These are phyloP conservation scores for Orthonychiurus folsomi DNA, from an alignment of 2,888 invertebrate genomes.

Conservation along the genomic window DNA sequence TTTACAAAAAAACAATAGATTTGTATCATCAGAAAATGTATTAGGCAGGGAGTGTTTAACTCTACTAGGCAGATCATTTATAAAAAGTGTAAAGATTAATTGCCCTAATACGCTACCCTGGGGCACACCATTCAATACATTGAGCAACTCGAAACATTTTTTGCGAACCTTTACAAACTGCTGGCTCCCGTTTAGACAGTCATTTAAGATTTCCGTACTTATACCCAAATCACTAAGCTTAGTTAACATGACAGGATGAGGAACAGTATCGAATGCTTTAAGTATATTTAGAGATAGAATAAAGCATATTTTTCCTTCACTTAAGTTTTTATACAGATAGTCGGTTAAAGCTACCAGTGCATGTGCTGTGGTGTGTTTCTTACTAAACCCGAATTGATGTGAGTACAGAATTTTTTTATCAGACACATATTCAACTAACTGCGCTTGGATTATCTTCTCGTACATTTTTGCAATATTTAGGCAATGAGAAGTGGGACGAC, in stretches of 20 bases:
- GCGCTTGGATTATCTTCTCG: background rate
- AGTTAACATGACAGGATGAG: background rate
- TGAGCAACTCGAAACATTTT: background rate
- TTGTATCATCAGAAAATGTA: too few species aligned
- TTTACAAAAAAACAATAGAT: too few species aligned
- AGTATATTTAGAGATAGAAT: background rate
- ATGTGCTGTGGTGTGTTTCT: background rate
- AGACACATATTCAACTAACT: background rate
- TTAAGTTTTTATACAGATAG: background rate
- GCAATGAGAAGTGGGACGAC: background rate
- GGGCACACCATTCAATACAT: background rate
- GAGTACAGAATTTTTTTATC: background rate
- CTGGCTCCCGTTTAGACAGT: background rate
- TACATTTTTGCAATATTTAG: background rate
- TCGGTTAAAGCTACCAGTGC: background rate
- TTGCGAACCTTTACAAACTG: background rate
- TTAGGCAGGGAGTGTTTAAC: too few species aligned
- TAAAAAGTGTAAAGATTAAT: background rate
- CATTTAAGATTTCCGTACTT: background rate
- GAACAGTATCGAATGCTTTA: background rate
- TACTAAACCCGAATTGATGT: background rate
- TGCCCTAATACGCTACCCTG: background rate
- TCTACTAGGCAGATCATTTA: background rate
- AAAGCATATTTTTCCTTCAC: background rate
- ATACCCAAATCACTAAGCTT: background rate